phyloP scores from a whole-genome alignment of 2,797 vertebrate species.

The Diplodus puntazzo region DNA sequence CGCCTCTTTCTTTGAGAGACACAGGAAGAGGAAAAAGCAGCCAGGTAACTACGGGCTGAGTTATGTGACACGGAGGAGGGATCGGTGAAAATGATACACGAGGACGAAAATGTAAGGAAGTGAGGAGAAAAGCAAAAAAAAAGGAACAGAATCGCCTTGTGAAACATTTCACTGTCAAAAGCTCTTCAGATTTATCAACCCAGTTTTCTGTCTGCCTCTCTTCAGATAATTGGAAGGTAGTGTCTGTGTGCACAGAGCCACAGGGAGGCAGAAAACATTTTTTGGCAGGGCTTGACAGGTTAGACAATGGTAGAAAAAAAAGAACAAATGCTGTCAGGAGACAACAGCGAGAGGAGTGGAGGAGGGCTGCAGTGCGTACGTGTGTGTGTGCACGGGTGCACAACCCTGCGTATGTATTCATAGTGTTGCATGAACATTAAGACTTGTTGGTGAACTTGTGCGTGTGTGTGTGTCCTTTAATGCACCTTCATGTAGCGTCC shows the following conservation, averaged over 20 bases:
- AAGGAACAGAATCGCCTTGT: constrained; percentile 42
- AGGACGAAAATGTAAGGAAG: constrained; percentile 34
- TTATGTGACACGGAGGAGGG: constrained; percentile 48
- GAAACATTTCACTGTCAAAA: constrained; percentile 73
- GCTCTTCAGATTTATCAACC: constrained; percentile 77
- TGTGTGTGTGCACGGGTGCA: constrained; percentile 4
- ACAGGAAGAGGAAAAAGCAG: constrained; percentile 42
- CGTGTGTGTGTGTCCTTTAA: not conserved
- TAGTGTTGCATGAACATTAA: constrained; percentile 8
- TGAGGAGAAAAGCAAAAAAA: not conserved
- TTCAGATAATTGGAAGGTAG: constrained; percentile 81
- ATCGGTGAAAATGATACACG: constrained; percentile 50
- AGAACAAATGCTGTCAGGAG: constrained; percentile 69
- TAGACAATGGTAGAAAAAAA: constrained; percentile 67
- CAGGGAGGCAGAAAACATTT: constrained; percentile 77
- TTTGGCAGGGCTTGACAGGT: constrained; percentile 79
- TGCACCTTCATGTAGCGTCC: constrained; percentile 4
- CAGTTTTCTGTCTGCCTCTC: constrained; percentile 64
- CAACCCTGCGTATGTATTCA: not conserved
- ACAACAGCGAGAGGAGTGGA: constrained; percentile 40
- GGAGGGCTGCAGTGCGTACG: constrained; percentile 21
- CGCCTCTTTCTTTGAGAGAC: constrained; percentile 33
- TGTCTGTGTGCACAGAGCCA: constrained; percentile 65
- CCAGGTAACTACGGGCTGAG: constrained; percentile 47
- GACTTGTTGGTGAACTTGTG: no score